Evolutionary conservation across 1,140 invertebrate species (phyloP).

Genomic region (Calephelis nemesis): DNA sequence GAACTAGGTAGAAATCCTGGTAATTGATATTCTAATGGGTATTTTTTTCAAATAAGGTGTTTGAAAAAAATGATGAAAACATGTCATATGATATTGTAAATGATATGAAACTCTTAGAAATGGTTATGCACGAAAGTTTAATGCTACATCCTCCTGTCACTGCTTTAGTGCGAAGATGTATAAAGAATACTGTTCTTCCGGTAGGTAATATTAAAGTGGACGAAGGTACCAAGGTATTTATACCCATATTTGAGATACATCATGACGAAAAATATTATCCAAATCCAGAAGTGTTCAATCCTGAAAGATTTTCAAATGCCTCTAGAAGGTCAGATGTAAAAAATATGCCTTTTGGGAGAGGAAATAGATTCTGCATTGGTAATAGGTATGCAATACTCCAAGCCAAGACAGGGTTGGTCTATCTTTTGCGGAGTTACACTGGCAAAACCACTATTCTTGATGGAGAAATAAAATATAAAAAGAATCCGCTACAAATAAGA

Average conservation of each 20-base stretch:
- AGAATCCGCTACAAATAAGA: background rate
- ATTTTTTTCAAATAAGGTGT: no score
- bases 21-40: no score
- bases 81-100: conserved; percentile 49
- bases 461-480: background rate
- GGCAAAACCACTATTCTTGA: background rate
- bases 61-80: conserved; percentile 43
- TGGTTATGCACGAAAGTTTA: conserved; percentile 61
- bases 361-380: background rate
- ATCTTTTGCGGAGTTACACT: background rate
- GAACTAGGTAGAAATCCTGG: conserved; percentile 77
- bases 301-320: no score
- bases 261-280: conserved; percentile 53
- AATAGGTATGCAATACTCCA: background rate
- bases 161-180: background rate
- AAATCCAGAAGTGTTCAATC: conserved; percentile 46
- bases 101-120: conserved; percentile 56
- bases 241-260: conserved; percentile 54
- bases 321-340: no score
- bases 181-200: background rate
- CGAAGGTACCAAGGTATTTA: conserved; percentile 44
- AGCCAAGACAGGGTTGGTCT: background rate
- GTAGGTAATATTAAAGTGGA: conserved; percentile 25
- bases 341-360: background rate
- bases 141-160: conserved; percentile 60